Evolutionary conservation across 2,797 vertebrate species (phyloP).

Genomic region (Hemibagrus guttatus): DNA sequence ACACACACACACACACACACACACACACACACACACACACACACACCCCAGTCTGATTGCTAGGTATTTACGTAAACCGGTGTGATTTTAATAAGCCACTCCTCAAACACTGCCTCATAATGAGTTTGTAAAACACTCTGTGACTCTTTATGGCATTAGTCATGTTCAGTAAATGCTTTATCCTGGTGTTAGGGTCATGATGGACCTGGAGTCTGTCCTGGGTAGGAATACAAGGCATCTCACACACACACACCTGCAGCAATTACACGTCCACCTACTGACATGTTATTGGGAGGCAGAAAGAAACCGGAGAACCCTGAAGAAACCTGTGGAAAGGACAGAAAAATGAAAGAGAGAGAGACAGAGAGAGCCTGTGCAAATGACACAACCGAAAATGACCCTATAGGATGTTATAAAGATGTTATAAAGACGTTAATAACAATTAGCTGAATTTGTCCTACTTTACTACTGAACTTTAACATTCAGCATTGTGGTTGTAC

Average conservation of each 20-base stretch:
- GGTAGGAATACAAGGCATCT: neutral
- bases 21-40: neutral
- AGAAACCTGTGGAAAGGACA: neutral
- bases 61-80: neutral
- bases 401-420: too few relatives aligned
- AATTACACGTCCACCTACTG: neutral
- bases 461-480: too few relatives aligned
- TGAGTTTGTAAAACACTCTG: neutral
- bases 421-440: too few relatives aligned
- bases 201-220: neutral
- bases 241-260: too few relatives aligned
- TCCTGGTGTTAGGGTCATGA: neutral
- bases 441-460: too few relatives aligned
- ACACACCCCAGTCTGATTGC: neutral
- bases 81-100: neutral
- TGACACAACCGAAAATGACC: too few relatives aligned
- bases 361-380: too few relatives aligned
- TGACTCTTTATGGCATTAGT: too few relatives aligned
- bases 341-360: too few relatives aligned
- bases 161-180: neutral
- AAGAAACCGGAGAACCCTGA: neutral
- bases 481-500: too few relatives aligned
- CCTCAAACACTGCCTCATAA: neutral
- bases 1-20: slow-evolving; percentile 1
- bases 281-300: neutral